Percentiles rank a stretch among this genome's conserved stretches.
Evolutionary conservation across 2,113 vertebrate genomes (phyloP).

Genomic region (Vicugna pacos): DNA sequence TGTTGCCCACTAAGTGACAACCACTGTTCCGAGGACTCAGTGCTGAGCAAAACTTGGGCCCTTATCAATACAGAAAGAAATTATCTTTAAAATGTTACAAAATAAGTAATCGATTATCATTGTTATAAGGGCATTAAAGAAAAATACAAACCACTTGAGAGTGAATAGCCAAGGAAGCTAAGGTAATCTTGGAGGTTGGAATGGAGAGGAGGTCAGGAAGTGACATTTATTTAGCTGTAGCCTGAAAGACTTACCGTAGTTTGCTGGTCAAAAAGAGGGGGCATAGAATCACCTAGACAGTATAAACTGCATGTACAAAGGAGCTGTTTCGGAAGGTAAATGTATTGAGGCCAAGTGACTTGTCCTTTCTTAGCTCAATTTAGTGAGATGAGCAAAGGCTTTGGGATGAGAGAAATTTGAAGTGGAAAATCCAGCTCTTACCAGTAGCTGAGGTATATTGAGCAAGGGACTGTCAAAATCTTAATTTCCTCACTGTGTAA

Average conservation of each 20-base stretch:
- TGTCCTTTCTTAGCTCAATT: slow-evolving; percentile 11
- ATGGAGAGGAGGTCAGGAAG: not conserved
- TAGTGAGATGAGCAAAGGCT: not conserved
- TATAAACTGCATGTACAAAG: not conserved
- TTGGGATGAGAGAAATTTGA: not conserved
- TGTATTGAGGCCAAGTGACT: not conserved
- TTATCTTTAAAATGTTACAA: not conserved
- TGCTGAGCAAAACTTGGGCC: not conserved
- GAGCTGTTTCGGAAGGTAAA: not conserved
- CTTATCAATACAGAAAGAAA: not conserved
- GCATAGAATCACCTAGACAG: not conserved
- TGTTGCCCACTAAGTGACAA: not conserved
- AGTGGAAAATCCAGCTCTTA: not conserved
- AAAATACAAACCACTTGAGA: slow-evolving; percentile 2
- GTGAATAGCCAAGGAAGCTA: not conserved
- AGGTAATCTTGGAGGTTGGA: not conserved
- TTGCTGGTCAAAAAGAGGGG: slow-evolving; percentile 12
- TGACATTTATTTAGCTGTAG: not conserved
- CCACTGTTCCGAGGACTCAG: not conserved
- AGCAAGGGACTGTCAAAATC: not conserved
- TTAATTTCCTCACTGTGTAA: slow-evolving; percentile 23
- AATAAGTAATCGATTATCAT: not conserved
- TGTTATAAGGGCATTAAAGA: not conserved
- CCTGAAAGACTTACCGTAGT: not conserved
- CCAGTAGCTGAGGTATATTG: not conserved